These are phyloP conservation scores for Phocoena phocoena DNA, from an alignment of 2,113 vertebrate species.

Conservation along the genomic window DNA sequence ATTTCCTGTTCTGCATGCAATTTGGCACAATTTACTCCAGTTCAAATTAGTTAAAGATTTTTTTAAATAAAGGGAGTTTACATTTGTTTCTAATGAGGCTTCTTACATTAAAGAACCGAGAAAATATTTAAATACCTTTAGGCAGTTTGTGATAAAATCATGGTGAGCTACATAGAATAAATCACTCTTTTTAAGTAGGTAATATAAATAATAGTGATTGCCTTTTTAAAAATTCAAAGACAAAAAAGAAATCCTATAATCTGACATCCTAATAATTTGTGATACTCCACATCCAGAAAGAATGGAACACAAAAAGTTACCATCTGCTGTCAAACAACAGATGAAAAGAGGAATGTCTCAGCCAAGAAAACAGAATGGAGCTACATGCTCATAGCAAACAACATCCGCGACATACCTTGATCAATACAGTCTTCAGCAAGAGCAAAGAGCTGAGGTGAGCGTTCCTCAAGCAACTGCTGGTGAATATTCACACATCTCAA, in stretches of 20 bases:
- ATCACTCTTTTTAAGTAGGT: not conserved
- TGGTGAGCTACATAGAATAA: not conserved
- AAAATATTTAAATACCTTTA: constrained; percentile 37
- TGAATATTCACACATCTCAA: constrained; percentile 91
- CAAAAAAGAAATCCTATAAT: not conserved
- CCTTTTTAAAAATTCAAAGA: not conserved
- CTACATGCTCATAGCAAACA: not conserved
- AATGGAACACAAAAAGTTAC: not conserved
- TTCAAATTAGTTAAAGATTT: not conserved
- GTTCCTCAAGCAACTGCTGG: constrained; percentile 94
- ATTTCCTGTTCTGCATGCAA: not conserved
- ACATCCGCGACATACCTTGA: constrained; percentile 84
- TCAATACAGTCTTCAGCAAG: constrained; percentile 87
- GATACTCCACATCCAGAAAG: not conserved
- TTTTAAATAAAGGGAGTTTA: not conserved
- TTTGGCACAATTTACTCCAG: not conserved
- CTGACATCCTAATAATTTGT: not conserved
- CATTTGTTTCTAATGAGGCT: not conserved
- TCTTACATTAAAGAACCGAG: not conserved
- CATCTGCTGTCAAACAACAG: not conserved
- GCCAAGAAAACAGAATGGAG: not conserved
- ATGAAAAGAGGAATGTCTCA: not conserved
- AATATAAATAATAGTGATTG: not conserved
- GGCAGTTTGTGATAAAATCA: constrained; percentile 19
- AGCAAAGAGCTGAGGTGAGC: constrained; percentile 89